Evolutionary conservation across 1,140 invertebrate species (phyloP), one percentile per base, ranked within the genome.

Genomic region (Harpegnathos saltator): DNA sequence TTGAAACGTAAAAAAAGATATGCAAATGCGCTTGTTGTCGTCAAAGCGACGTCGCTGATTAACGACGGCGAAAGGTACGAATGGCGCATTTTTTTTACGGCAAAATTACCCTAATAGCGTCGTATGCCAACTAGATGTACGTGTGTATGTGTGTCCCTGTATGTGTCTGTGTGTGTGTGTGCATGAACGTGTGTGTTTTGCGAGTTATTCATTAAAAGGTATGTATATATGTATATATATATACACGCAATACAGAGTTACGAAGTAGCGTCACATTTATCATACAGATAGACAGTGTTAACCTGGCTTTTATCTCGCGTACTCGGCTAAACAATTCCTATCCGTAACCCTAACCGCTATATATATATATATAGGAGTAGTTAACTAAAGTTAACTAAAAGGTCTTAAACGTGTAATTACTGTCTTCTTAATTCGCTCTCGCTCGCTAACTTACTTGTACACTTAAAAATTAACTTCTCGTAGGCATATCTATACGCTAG

Each of bases 191-290:
- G 71, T 83, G 75, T 78, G 52, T 89, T 86, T 85, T 62, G 81
- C 52, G 69, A 85, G 66, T 59, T 82, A 58, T 52, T 61, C 68
- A 71, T 77, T 89, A 89, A 87, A 87, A 89, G 82, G 50, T 78
- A 52, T 88, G 38, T 78, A 52, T 88, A 77, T 44, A 11, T 44
- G 38, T 78, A 52, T 88, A 33, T 66, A 61, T 86, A 88, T 86
- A 88, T 85, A 90, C 81, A 90, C 81, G 87, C 84, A 90, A 75
- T 90, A 89, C 38, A 44, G 38, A 89, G 26, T 90, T 90, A 89
- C 84, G 74, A 77, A 88, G 81, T 90, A 89, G 84, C 82, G 80
- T 89, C 84, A 90, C 86, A 89, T 90, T 89, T 85, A 90, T 89
- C 84, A 59, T 89, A 89, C 81, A 82, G 82, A 88, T 89, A 90